Evolutionary conservation across 2,113 vertebrate genomes (phyloP).

Genomic region (Microtus ochrogaster): DNA sequence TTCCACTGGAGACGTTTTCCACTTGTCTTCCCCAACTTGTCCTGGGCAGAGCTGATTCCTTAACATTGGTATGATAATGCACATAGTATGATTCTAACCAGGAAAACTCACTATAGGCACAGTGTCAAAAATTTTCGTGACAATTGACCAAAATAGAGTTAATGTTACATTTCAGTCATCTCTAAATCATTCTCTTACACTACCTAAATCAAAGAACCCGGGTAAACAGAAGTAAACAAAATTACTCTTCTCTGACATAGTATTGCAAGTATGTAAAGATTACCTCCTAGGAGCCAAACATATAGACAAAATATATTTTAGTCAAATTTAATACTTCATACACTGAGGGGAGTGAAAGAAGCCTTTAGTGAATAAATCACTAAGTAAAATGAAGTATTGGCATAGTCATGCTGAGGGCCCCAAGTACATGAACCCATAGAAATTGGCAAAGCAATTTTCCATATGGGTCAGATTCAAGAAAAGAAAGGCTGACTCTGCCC

Average conservation of each 20-base stretch:
- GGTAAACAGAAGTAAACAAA: not conserved
- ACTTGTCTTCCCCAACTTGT: not conserved
- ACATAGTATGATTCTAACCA: not conserved
- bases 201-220: not conserved
- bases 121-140: not conserved
- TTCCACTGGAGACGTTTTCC: not conserved
- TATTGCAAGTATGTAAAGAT: not conserved
- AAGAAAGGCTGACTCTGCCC: not conserved
- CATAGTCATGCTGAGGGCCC: not conserved
- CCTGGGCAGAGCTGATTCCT: not conserved
- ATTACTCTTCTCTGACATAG: not conserved
- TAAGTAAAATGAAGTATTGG: not conserved
- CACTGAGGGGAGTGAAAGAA: not conserved
- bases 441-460: not conserved
- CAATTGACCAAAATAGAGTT: not conserved
- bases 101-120: not conserved
- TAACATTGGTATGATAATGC: not conserved
- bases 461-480: not conserved
- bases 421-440: not conserved
- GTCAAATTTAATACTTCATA: not conserved
- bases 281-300: not conserved
- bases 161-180: not conserved
- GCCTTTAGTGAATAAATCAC: not conserved
- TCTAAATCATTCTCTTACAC: not conserved
- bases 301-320: not conserved